Base-by-base conservation (phyloP, 2,113 vertebrate genomes). In the Talpa occidentalis region DNA sequence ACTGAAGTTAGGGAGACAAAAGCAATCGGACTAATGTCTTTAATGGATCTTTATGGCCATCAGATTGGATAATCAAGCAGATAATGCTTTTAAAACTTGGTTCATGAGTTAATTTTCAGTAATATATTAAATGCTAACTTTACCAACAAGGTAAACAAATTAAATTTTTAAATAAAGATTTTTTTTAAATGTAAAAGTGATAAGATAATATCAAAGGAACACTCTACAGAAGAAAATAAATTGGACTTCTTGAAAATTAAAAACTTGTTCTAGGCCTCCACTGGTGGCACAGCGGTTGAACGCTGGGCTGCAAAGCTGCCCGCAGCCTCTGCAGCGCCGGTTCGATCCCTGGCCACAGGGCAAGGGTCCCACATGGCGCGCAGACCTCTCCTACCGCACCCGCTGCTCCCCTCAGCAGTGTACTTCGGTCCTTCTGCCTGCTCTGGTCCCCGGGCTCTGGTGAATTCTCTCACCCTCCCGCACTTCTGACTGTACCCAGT, bases 101-200 rank as follows among this genome's bases (percentile, higher is more conserved):
- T 44, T n/a, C 47, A 49, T 40, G 5, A 42, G 52, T 66, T 62
- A 42, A 40, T n/a, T 30, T 67, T 59, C 49, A 77, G 10, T 56
- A 49, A 52, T n/a, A 10, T 69, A 56, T 79, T n/a, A 14, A 44
- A 56, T 11, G 30, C 14, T 77, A 37, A 52, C 14, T 49, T 76
- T 76, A 54, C 2, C 26, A 44, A 78, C 62, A 90, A 2, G 44
- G 49, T 14, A 97, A 99, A 99, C 9, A 88, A 40, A 89, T 49
- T 24, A 44, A 91, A 70, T 16, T 52, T 37, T 73, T 42, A 66
- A 52, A 8, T 28, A 62, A 90, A 37, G 37, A 62, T 21, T 76
- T 8, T 56, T 91, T 84, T 67, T 54, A 70, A 69, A 24, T 49
- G 49, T 22, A 10, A 70, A 73, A 80, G 49, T 52, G 6, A 3